A percentile compares a stretch with the other conserved stretches of the same genome.
phyloP scores from a whole-genome alignment of 2,888 invertebrate genomes.

The Lasioglossum villosulum region DNA sequence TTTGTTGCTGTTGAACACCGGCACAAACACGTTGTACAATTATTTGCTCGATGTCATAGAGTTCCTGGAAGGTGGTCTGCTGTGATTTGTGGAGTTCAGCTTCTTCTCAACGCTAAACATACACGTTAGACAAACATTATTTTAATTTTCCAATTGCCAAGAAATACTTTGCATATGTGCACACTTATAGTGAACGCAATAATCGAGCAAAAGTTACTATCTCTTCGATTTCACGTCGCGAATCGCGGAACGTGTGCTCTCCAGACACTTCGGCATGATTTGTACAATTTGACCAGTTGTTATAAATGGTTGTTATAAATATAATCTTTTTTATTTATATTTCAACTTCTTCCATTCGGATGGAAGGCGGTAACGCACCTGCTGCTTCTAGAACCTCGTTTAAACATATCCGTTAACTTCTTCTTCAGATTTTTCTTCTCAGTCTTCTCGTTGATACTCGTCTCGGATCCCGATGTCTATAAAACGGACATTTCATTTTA shows the following conservation, averaged over 20 bases:
- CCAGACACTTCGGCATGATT: background rate
- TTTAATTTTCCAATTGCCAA: background rate
- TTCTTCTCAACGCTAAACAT: conserved; percentile 78
- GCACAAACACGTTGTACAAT: conserved; percentile 5
- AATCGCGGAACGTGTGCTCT: background rate
- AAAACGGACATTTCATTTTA: conserved; percentile 33
- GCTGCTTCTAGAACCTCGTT: conserved; percentile 86
- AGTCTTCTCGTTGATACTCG: conserved; percentile 80
- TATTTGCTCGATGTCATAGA: conserved; percentile 77
- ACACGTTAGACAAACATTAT: conserved; percentile 11
- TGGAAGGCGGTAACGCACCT: conserved; percentile 46
- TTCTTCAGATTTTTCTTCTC: conserved; percentile 91
- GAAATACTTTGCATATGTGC: background rate
- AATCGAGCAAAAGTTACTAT: conserved; percentile 4
- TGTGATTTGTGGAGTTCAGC: conserved; percentile 74
- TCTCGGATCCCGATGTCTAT: conserved; percentile 82
- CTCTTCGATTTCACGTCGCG: background rate
- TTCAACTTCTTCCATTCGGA: background rate
- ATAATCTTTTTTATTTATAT: conserved; percentile 26
- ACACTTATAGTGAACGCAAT: background rate
- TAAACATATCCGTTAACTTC: conserved; percentile 93
- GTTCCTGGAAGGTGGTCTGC: conserved; percentile 81
- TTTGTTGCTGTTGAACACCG: conserved; percentile 36
- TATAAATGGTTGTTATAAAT: conserved; percentile 23
- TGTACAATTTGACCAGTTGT: conserved; percentile 15